A percentile compares a stretch with the other conserved stretches of the same genome.
Conservation (phyloP, 1,140 invertebrate species). For the Drosophila seguyi region DNA sequence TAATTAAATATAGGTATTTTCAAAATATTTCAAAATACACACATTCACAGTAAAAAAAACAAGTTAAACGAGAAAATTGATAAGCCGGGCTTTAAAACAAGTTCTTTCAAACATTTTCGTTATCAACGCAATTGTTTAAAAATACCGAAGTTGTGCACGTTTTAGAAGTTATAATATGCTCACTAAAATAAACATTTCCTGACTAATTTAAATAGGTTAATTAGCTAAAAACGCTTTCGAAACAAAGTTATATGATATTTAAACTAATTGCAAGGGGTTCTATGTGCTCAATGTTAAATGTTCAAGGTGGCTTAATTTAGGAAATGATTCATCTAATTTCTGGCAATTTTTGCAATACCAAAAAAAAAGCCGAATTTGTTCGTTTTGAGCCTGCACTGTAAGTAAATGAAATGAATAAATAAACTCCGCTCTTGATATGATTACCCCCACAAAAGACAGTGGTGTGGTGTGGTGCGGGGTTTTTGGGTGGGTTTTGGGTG, state of each 20-base stretch:
- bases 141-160: neutral
- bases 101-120: neutral
- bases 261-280: neutral
- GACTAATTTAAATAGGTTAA: neutral
- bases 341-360: slow-evolving; percentile 22
- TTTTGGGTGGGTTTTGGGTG: slow-evolving; percentile 25
- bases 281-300: neutral
- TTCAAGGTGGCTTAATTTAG: slow-evolving; percentile 29
- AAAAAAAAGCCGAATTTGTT: slow-evolving; percentile 6
- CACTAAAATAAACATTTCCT: neutral
- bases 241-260: neutral
- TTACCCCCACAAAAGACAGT: slow-evolving; percentile 22
- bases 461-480: neutral
- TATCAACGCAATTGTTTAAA: neutral
- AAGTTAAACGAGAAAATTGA: neutral
- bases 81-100: neutral
- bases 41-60: neutral
- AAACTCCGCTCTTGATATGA: slow-evolving; percentile 43
- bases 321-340: slow-evolving; percentile 37
- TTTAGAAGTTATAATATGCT: neutral
- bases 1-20: neutral
- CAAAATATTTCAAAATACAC: neutral
- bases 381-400: slow-evolving; percentile 2
- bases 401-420: slow-evolving; percentile 43
- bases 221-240: neutral